Evolutionary conservation across 2,888 invertebrate species (phyloP), one percentile per base, ranked within the genome.

Genomic region (Sipha maydis): DNA sequence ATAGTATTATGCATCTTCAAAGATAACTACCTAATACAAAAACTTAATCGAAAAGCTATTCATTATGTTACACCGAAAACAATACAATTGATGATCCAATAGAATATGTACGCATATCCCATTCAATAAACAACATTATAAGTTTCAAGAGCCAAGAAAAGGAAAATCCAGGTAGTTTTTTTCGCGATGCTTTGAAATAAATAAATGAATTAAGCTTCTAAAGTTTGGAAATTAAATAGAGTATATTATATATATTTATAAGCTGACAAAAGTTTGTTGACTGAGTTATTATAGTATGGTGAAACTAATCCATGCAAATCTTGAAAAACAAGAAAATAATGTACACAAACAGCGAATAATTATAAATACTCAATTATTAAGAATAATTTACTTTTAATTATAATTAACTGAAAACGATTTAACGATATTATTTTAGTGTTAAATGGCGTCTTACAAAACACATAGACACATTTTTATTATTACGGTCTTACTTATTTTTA

Each of bases 21-120:
- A 83, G 54, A 71, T 25, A 5, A 73, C 25, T 31, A 25, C 31
- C 71, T 25, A 25, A 1, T 19, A 78, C 54, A 83, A 17, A 54
- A 73, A 56, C 75, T 73, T 75, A 84, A 75, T 75, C 61, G 21
- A 84, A 38, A 41, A 61, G 14, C 38, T 61, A 84, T 76, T 83
- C 19, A 61, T 48, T 48, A n/a, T 31, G 38, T 0, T 0, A 61
- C 25, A 25, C 61, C 21, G 25, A 61, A 61, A 61, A 21, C 61
- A 21, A 25, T 17, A 17, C 54, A 56, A 21, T 17, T 56, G 56
- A 1, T 79, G 14, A 14, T 7, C 67, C 3, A 34, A n/a, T 67
- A 41, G 17, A 80, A 69, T 28, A 21, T 9, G n/a, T n/a, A 7
- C 21, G 31, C 71, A 17, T 21, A 31, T n/a, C 54, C 38, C 34